Conservation (phyloP, 2,797 vertebrate species). For the Hippopotamyrus pictus region DNA sequence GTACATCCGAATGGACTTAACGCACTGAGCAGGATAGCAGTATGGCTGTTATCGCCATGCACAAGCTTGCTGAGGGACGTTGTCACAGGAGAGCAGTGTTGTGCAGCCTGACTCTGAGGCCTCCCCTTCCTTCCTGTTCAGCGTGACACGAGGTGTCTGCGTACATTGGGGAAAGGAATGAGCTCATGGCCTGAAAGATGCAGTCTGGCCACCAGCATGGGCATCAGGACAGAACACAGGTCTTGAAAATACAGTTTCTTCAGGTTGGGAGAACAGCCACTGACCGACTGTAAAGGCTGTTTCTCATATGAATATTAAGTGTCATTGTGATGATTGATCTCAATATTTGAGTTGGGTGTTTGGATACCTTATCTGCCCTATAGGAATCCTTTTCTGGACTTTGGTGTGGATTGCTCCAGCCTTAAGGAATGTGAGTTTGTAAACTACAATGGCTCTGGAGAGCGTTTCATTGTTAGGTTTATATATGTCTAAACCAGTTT, state of each 20-base stretch:
- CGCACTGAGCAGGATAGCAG: neutral
- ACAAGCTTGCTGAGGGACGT: constrained; percentile 6
- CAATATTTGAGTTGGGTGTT: neutral
- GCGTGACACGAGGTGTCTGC: neutral
- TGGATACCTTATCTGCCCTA: neutral
- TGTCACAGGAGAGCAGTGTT: neutral
- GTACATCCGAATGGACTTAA: neutral
- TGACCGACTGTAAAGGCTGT: neutral
- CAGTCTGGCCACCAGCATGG: neutral
- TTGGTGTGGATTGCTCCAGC: neutral
- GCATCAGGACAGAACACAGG: neutral
- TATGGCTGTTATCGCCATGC: constrained; percentile 8
- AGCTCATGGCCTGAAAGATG: neutral
- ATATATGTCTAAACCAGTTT: neutral
- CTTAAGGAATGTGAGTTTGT: neutral
- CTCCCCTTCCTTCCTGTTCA: constrained; percentile 7
- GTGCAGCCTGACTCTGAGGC: neutral
- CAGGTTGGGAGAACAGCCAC: neutral
- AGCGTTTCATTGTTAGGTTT: neutral
- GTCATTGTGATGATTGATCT: neutral
- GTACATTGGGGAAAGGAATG: neutral
- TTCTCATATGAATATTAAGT: neutral
- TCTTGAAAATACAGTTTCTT: neutral
- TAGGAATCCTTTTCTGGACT: neutral
- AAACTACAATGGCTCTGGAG: neutral